A percentile compares a stretch with the other conserved stretches of the same genome.
Evolutionary conservation across 2,113 vertebrate species (phyloP).

Genomic region (Zapornia atra): DNA sequence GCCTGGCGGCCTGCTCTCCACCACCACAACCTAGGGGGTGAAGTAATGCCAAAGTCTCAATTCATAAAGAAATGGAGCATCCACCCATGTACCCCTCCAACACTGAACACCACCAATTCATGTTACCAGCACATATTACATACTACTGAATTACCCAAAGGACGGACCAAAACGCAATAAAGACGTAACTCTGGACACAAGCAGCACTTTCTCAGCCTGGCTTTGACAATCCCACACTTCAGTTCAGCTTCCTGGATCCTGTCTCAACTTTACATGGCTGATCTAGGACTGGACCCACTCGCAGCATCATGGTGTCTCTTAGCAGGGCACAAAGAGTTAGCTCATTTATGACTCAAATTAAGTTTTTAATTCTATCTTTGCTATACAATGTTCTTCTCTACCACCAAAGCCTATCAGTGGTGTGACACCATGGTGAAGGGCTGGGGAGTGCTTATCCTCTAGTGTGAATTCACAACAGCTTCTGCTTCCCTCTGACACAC

Average conservation of each 20-base stretch:
- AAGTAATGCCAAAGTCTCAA: not conserved
- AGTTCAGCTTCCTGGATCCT: not conserved
- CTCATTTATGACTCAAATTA: not conserved
- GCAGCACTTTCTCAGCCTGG: not conserved
- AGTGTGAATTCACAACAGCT: slow-evolving; percentile 8
- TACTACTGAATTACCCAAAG: not conserved
- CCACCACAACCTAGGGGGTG: not conserved
- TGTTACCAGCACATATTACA: not conserved
- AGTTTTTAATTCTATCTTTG: not conserved
- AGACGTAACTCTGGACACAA: not conserved
- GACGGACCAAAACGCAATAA: not conserved
- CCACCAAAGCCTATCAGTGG: not conserved
- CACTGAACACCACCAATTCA: not conserved
- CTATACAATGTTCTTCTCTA: not conserved
- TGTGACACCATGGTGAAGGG: not conserved
- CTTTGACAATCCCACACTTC: not conserved
- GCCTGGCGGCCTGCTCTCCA: not conserved
- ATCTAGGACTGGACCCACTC: not conserved
- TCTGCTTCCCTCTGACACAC: not conserved
- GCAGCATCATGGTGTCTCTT: not conserved
- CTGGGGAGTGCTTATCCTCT: not conserved
- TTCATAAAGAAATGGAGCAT: not conserved
- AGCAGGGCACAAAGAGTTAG: not conserved
- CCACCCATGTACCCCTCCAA: not conserved
- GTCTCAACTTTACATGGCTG: not conserved